A percentile compares a stretch with the other conserved stretches of the same genome.
phyloP scores from a whole-genome alignment of 2,888 invertebrate genomes.

The Piscicola geometra region DNA sequence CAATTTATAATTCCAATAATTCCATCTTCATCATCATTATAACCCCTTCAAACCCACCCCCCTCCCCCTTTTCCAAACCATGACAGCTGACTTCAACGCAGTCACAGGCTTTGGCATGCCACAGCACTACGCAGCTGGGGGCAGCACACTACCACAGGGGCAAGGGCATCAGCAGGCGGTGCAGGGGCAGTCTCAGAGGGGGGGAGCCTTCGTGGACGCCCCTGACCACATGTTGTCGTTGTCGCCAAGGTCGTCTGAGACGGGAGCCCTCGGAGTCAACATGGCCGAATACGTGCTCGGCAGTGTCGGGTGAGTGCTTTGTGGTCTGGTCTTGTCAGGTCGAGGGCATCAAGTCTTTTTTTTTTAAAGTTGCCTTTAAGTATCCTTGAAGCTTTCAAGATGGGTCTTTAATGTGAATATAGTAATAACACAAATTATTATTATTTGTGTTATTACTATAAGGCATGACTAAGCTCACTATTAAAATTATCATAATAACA shows the following conservation, averaged over 20 bases:
- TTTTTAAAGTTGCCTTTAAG: background rate
- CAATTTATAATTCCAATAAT: too few species aligned
- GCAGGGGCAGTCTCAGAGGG: too few species aligned
- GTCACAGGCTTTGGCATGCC: slow-evolving; percentile 20
- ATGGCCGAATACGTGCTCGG: slow-evolving; percentile 98
- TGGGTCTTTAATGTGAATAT: background rate
- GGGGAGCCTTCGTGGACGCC: slow-evolving; percentile 44
- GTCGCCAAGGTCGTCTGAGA: slow-evolving; percentile 76
- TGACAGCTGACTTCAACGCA: slow-evolving; percentile 26
- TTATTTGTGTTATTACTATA: too few species aligned
- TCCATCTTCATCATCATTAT: too few species aligned
- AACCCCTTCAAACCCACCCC: too few species aligned
- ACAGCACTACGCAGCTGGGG: slow-evolving; percentile 16
- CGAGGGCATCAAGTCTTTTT: too few species aligned
- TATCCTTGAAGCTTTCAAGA: background rate
- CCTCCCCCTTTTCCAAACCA: too few species aligned
- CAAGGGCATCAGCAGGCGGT: too few species aligned
- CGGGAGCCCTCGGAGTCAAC: slow-evolving; percentile 83
- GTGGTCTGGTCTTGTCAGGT: background rate
- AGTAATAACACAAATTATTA: background rate
- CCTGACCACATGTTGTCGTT: slow-evolving; percentile 49
- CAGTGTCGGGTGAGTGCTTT: slow-evolving; percentile 51
- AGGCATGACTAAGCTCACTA: too few species aligned
- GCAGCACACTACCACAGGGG: too few species aligned
- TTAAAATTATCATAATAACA: too few species aligned